phyloP scores from a whole-genome alignment of 2,888 invertebrate species.

The Eilema sororculum region DNA sequence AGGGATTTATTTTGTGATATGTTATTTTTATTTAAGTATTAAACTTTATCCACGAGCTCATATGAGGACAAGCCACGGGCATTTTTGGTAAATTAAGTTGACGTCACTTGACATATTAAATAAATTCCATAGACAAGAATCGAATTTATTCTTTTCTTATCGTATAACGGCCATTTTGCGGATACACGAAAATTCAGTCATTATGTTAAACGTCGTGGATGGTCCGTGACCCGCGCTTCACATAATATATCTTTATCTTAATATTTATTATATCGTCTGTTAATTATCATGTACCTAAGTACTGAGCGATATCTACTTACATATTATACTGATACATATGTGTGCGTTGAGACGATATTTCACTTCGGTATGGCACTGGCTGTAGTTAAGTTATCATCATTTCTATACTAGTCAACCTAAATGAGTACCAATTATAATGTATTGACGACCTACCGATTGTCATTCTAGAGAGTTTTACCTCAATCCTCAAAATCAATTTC shows the following conservation, averaged over 20 bases:
- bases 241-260: conserved; percentile 1
- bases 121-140: neutral
- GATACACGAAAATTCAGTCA: neutral
- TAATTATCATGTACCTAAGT: neutral
- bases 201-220: neutral
- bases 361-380: neutral
- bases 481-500: too few species aligned
- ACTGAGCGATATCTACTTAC: neutral
- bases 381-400: neutral
- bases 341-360: too few species aligned
- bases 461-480: too few species aligned
- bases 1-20: too few species aligned
- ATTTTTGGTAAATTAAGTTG: too few species aligned
- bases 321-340: neutral
- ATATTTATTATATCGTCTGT: neutral
- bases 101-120: too few species aligned
- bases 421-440: too few species aligned
- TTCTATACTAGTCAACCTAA: neutral
- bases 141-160: conserved; percentile 1
- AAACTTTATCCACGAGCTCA: too few species aligned
- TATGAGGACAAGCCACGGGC: too few species aligned
- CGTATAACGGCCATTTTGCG: conserved; percentile 6
- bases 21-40: too few species aligned
- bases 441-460: too few species aligned
- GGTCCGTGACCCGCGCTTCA: neutral